phyloP scores from a whole-genome alignment of 2,113 vertebrate species.

The Apodemus speciosus region DNA sequence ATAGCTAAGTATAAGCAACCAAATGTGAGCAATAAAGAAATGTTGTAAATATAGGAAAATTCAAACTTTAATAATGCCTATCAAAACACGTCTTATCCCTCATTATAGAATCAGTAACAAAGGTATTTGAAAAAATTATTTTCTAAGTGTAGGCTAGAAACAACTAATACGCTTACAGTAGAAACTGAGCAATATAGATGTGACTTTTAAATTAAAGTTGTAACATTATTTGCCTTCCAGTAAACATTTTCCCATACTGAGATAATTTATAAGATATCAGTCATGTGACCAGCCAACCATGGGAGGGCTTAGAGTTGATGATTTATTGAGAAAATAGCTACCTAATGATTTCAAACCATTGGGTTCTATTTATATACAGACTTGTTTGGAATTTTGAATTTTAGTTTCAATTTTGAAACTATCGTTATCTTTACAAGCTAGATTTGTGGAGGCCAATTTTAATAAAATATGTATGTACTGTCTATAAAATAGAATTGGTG shows the following conservation, averaged over 20 bases:
- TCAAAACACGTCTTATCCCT: not conserved
- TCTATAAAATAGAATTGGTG: not conserved
- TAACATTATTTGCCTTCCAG: not conserved
- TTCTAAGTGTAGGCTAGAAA: not conserved
- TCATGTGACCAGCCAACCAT: not conserved
- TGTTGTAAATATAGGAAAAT: not conserved
- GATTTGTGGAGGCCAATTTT: not conserved
- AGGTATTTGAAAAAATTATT: not conserved
- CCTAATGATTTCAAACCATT: not conserved
- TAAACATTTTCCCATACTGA: slow-evolving; percentile 18
- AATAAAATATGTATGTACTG: not conserved
- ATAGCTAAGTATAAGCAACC: not conserved
- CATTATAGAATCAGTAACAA: not conserved
- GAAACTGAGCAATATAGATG: not conserved
- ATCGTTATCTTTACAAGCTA: not conserved
- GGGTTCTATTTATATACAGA: not conserved
- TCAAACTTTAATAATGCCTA: not conserved
- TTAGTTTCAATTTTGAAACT: not conserved
- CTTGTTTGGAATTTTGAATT: not conserved
- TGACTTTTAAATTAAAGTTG: not conserved
- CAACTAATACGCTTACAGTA: not conserved
- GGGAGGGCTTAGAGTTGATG: not conserved
- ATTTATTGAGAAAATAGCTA: not conserved
- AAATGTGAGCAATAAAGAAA: not conserved
- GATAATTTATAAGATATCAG: not conserved